These are phyloP conservation scores for Drosophila prosaltans DNA, from an alignment of 1,140 invertebrate genomes.

Conservation along the genomic window DNA sequence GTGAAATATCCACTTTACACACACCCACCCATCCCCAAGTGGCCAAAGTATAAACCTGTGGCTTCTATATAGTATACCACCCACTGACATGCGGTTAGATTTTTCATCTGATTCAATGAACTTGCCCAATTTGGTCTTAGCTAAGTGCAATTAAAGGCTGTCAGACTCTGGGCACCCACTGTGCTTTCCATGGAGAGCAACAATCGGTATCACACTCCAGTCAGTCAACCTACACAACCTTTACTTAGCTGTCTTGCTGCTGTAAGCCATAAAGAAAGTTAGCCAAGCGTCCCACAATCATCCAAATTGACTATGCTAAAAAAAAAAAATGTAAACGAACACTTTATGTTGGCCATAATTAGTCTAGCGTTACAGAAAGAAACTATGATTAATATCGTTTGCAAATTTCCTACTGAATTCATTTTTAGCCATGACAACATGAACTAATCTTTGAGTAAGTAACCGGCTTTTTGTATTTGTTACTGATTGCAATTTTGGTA, in stretches of 20 bases:
- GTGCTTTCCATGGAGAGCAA: conserved; percentile 12
- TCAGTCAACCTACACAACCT: conserved; percentile 11
- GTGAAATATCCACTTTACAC: not conserved
- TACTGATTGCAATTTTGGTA: conserved; percentile 17
- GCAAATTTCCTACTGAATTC: not conserved
- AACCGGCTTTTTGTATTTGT: conserved; percentile 42
- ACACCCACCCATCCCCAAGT: conserved; percentile 9
- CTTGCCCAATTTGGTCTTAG: conserved; percentile 28
- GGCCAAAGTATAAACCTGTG: conserved; percentile 37
- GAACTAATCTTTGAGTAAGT: conserved; percentile 5
- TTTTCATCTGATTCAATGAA: conserved; percentile 20
- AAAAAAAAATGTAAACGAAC: conserved; percentile 35
- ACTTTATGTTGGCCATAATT: conserved; percentile 29
- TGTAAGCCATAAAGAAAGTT: conserved; percentile 30
- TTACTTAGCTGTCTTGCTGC: conserved; percentile 5
- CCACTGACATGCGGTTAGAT: not conserved
- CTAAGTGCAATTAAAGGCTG: conserved; percentile 35
- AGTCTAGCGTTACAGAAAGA: conserved; percentile 32
- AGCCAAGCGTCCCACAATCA: conserved; percentile 30
- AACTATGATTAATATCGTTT: conserved; percentile 41
- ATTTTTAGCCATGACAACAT: conserved; percentile 15
- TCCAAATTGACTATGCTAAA: conserved; percentile 2
- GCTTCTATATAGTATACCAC: conserved; percentile 17
- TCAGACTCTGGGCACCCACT: not conserved
- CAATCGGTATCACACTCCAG: conserved; percentile 3